Evolutionary conservation across 2,888 invertebrate species (phyloP), one percentile per base, ranked within the genome.

Genomic region (Alentia gelatinosa): DNA sequence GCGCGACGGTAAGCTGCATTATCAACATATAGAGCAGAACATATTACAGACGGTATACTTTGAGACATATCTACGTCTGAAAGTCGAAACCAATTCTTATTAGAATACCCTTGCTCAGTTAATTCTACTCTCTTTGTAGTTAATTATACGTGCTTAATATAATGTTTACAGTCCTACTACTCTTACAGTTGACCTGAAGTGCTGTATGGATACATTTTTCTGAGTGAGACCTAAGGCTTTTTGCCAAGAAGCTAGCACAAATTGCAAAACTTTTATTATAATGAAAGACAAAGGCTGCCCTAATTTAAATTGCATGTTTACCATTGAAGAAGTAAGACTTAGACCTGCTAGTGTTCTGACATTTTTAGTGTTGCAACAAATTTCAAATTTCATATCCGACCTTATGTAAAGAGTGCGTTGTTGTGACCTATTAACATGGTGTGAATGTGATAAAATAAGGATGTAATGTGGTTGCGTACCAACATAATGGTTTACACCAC

Each of bases 61-160:
- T n/a, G n/a, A n/a, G n/a, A n/a, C n/a, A n/a, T n/a, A n/a, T n/a
- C n/a, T n/a, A n/a, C n/a, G n/a, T n/a, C n/a, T n/a, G n/a, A 19
- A 56, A 56, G 56, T 56, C 23, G n/a, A 56, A 56, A 19, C 56
- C n/a, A 56, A n/a, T 56, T 56, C 19, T 56, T n/a, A 56, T n/a
- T n/a, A 56, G 56, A 56, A 56, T 56, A 56, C 30, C n/a, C 5
- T 68, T 30, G 33, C 30, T 68, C 68, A 68, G 68, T 68, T 68
- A 26, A 68, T 68, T 30, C 33, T 68, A 30, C 33, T 68, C 68
- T 30, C 26, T 19, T 47, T 47, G 7, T 12, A 47, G 47, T 47
- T 26, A 68, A 68, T 68, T 68, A 68, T 68, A 68, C 26, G 30
- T 68, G 68, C 68, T 68, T 68, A 68, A 68, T 56, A 26, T 68